phyloP scores from a whole-genome alignment of 1,140 invertebrate species.

The Drosophila athabasca region DNA sequence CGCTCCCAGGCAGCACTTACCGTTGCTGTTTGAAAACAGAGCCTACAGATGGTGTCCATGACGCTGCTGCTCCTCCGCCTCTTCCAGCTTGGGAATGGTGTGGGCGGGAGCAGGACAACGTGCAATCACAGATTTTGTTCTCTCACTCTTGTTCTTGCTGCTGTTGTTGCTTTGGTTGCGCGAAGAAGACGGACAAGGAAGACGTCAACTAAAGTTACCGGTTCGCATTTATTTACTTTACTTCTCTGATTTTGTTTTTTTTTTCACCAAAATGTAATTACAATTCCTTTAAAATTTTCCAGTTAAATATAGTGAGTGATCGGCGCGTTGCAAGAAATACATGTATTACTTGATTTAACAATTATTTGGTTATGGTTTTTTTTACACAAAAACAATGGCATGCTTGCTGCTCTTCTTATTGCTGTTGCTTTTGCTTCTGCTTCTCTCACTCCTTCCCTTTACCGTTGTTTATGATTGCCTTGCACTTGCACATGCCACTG shows the following conservation, averaged over 20 bases:
- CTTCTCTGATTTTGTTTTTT: constrained; percentile 1
- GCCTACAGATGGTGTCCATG: constrained; percentile 84
- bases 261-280: background rate
- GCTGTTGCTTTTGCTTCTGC: constrained; percentile 27
- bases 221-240: constrained; percentile 45
- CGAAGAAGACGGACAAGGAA: constrained; percentile 16
- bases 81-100: constrained; percentile 52
- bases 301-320: no score
- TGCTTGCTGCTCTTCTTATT: constrained; percentile 49
- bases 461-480: constrained; percentile 76
- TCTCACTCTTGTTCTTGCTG: constrained; percentile 24
- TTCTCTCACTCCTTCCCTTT: constrained; percentile 38
- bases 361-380: constrained; percentile 32
- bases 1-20: constrained; percentile 49
- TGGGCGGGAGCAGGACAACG: constrained; percentile 61
- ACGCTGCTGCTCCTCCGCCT: constrained; percentile 38
- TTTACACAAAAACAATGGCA: constrained; percentile 38
- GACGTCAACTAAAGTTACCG: constrained; percentile 60
- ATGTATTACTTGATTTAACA: constrained; percentile 29
- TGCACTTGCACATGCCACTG: constrained; percentile 67
- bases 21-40: constrained; percentile 83
- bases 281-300: no score
- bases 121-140: constrained; percentile 34
- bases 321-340: no score
- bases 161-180: constrained; percentile 38